Conservation (phyloP, 2,113 vertebrate species). For the Neomonachus schauinslandi region DNA sequence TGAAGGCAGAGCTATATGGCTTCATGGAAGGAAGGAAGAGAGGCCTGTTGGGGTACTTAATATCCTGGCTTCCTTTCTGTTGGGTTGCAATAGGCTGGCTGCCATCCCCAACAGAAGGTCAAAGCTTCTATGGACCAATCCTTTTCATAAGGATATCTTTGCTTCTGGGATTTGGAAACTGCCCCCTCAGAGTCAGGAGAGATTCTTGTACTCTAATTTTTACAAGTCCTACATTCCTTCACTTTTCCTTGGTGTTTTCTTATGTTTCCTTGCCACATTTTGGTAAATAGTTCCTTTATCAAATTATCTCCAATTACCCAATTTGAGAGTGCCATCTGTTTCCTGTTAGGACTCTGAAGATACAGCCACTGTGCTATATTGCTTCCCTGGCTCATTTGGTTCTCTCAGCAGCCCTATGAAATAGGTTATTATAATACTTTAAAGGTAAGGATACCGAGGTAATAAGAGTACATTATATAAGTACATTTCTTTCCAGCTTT, state of each 20-base stretch:
- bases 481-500: not conserved
- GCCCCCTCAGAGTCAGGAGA: not conserved
- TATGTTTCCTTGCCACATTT: not conserved
- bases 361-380: not conserved
- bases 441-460: not conserved
- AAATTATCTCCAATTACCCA: not conserved
- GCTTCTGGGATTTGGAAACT: not conserved
- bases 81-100: not conserved
- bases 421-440: not conserved
- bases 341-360: not conserved
- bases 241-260: not conserved
- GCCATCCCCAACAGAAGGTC: not conserved
- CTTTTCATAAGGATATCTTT: not conserved
- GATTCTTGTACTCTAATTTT: not conserved
- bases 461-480: not conserved
- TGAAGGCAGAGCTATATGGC: not conserved
- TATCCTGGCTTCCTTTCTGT: not conserved
- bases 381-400: not conserved
- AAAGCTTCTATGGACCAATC: not conserved
- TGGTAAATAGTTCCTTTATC: slow-evolving; percentile 29
- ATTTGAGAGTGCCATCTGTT: slow-evolving; percentile 18
- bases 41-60: fast-evolving
- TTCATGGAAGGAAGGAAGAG: not conserved
- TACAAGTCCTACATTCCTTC: not conserved
- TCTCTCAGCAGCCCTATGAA: not conserved